phyloP scores from a whole-genome alignment of 2,797 vertebrate species.

The Chloroceryle amazona region DNA sequence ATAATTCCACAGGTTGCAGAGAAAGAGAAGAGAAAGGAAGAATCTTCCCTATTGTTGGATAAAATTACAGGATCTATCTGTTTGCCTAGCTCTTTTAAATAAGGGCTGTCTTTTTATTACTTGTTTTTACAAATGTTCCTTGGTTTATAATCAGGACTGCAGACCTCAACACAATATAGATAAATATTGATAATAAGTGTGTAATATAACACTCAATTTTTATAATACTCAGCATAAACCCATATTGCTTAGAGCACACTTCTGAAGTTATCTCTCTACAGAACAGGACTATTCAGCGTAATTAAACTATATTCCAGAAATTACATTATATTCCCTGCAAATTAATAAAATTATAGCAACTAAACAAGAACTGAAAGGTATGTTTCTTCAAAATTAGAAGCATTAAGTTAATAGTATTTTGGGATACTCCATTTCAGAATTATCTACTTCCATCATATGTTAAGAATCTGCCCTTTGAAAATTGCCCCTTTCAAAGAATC shows the following conservation, averaged over 20 bases:
- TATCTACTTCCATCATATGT: background rate
- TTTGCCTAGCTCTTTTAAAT: background rate
- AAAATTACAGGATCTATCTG: background rate
- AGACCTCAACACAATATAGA: background rate
- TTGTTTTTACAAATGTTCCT: background rate
- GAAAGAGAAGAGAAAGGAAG: background rate
- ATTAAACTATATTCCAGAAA: background rate
- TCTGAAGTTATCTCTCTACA: background rate
- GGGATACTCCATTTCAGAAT: background rate
- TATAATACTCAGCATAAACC: background rate
- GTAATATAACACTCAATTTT: background rate
- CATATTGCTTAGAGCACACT: background rate
- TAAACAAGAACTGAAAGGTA: background rate
- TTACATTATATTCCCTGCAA: background rate
- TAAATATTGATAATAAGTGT: background rate
- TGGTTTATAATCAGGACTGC: background rate
- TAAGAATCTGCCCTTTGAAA: background rate
- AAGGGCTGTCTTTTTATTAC: background rate
- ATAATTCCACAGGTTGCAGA: slow-evolving; percentile 26
- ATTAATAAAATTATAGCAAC: background rate
- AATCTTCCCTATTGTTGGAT: background rate
- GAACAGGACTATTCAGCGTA: background rate
- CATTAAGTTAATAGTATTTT: background rate
- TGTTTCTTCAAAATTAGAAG: background rate
- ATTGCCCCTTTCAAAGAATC: background rate